Conservation (phyloP, 2,888 invertebrate genomes). For the Lingula anatina region DNA sequence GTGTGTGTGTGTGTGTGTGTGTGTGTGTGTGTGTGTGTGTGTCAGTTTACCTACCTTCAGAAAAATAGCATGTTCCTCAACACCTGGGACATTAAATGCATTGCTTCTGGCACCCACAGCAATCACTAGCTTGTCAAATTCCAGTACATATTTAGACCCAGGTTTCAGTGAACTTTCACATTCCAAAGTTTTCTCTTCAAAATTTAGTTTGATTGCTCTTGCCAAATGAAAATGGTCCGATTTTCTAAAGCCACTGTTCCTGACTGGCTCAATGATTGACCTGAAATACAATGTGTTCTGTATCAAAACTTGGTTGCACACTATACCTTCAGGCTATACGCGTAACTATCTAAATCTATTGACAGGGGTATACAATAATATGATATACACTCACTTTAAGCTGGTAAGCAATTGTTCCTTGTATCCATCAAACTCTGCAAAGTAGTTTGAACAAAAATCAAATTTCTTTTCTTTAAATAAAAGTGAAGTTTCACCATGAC, state of each 20-base stretch:
- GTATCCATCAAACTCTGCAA: too few species aligned
- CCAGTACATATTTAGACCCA: constrained; percentile 30
- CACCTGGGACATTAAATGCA: constrained; percentile 53
- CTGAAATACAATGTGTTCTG: constrained; percentile 20
- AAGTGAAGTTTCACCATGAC: too few species aligned
- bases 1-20: too few species aligned
- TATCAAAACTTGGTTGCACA: neutral
- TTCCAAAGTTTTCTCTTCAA: constrained; percentile 22
- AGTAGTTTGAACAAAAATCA: too few species aligned
- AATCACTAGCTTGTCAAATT: constrained; percentile 51
- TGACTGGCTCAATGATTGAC: constrained; percentile 52
- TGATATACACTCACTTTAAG: too few species aligned
- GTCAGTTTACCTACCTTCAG: too few species aligned
- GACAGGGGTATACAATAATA: too few species aligned
- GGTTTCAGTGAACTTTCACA: constrained; percentile 41
- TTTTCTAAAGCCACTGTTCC: constrained; percentile 48
- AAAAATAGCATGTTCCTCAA: constrained; percentile 50
- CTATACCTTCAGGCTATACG: neutral
- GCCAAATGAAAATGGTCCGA: constrained; percentile 49
- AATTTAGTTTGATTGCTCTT: constrained; percentile 36
- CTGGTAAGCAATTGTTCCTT: too few species aligned
- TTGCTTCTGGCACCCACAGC: constrained; percentile 53
- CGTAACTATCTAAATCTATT: neutral
- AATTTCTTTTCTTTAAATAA: too few species aligned
- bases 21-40: too few species aligned